These are phyloP conservation scores for Polylopha cassiicola DNA, from an alignment of 2,888 invertebrate species.

Conservation along the genomic window DNA sequence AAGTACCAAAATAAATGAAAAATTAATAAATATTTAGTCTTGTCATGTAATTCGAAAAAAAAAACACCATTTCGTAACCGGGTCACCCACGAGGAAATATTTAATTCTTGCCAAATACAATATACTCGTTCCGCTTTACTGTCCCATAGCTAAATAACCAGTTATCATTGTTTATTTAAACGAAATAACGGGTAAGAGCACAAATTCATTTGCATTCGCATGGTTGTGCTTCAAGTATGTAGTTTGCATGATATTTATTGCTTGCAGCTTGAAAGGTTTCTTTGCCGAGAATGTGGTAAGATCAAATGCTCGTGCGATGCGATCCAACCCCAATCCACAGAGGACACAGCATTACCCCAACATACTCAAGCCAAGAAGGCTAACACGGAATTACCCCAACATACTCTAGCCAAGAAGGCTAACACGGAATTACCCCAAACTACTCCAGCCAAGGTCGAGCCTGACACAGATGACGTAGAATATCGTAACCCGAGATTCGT, in stretches of 20 bases:
- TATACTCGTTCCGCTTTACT: no score
- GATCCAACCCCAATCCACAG: background rate
- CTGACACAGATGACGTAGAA: conserved; percentile 35
- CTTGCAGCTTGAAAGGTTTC: conserved; percentile 85
- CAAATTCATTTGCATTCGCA: conserved; percentile 36
- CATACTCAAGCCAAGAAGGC: no score
- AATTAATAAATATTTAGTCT: no score
- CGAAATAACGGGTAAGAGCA: conserved; percentile 2
- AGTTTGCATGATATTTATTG: conserved; percentile 78
- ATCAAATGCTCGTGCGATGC: conserved; percentile 80
- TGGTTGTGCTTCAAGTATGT: conserved; percentile 56
- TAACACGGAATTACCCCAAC: no score
- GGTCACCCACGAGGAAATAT: no score
- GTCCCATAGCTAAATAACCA: background rate
- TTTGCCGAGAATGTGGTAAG: conserved; percentile 83
- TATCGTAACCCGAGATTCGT: conserved; percentile 45
- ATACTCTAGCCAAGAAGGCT: no score
- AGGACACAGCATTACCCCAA: no score
- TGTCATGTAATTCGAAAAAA: no score
- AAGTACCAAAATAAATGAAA: no score
- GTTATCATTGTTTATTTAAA: background rate
- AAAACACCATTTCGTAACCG: no score
- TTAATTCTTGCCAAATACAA: background rate
- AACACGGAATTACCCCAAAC: no score
- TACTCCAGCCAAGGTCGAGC: conserved; percentile 32